A percentile compares a stretch with the other conserved stretches of the same genome.
phyloP scores from a whole-genome alignment of 2,113 vertebrate genomes.

The Dromiciops gliroides region DNA sequence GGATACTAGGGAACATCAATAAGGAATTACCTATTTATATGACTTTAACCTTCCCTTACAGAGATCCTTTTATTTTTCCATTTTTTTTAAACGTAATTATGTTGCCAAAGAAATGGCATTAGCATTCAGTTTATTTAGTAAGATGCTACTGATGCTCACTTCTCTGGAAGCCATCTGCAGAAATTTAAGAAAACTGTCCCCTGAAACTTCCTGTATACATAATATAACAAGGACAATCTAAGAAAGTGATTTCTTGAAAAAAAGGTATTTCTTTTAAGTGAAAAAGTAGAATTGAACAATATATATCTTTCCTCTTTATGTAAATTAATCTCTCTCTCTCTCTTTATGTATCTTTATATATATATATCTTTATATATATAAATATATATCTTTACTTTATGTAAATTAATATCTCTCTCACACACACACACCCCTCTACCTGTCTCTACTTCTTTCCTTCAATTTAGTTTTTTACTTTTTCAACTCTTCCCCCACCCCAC shows the following conservation, averaged over 20 bases:
- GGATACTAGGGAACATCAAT: slow-evolving; percentile 45
- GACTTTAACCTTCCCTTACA: slow-evolving; percentile 41
- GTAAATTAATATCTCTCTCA: slow-evolving; percentile 1
- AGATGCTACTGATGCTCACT: slow-evolving; percentile 8
- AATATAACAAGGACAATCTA: background rate
- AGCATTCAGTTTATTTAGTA: slow-evolving; percentile 15
- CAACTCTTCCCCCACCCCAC: background rate
- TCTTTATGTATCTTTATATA: no score
- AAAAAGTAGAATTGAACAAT: background rate
- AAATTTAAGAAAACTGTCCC: slow-evolving; percentile 27
- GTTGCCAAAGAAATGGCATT: slow-evolving; percentile 56
- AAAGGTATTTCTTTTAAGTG: background rate
- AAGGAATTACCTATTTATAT: slow-evolving; percentile 35
- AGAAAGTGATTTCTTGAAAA: slow-evolving; percentile 45
- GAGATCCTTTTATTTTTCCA: slow-evolving; percentile 43
- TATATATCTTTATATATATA: no score
- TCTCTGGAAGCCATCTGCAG: slow-evolving; percentile 21
- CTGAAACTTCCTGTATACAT: background rate
- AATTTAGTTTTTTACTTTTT: background rate
- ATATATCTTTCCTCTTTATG: slow-evolving; percentile 4
- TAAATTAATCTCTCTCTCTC: background rate
- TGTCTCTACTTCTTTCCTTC: background rate
- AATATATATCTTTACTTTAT: background rate
- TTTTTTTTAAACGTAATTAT: slow-evolving; percentile 32
- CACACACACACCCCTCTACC: no score